Evolutionary conservation across 1,140 invertebrate species (phyloP).

Genomic region (Trinorchestia longiramus): DNA sequence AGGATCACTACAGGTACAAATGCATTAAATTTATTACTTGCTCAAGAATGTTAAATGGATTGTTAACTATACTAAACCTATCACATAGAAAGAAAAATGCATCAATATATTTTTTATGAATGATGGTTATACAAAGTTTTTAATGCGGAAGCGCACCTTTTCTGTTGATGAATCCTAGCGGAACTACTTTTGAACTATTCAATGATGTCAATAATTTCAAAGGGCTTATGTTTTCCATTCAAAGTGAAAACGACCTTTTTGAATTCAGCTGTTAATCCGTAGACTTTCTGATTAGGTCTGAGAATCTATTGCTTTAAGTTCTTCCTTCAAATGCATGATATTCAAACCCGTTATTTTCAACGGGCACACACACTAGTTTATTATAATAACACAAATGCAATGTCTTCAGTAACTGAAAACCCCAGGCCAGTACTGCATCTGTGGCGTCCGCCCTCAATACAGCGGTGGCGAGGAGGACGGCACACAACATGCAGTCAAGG

Average conservation of each 20-base stretch:
- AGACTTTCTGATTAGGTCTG: no score
- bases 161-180: background rate
- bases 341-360: no score
- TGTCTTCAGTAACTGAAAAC: no score
- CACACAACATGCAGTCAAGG: no score
- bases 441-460: no score
- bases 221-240: background rate
- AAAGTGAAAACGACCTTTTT: background rate
- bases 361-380: no score
- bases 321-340: no score
- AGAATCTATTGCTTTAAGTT: no score
- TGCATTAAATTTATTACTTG: background rate
- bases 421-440: no score
- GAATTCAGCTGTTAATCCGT: no score
- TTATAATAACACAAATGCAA: no score
- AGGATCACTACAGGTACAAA: background rate
- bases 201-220: background rate
- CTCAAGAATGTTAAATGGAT: background rate
- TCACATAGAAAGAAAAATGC: background rate
- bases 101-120: background rate
- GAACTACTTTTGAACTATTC: background rate
- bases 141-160: background rate
- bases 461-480: no score
- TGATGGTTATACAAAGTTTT: background rate
- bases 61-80: background rate